Percentiles rank a stretch among this genome's conserved stretches.
phyloP scores from a whole-genome alignment of 2,888 invertebrate species.

The Drosophila anomalipes region DNA sequence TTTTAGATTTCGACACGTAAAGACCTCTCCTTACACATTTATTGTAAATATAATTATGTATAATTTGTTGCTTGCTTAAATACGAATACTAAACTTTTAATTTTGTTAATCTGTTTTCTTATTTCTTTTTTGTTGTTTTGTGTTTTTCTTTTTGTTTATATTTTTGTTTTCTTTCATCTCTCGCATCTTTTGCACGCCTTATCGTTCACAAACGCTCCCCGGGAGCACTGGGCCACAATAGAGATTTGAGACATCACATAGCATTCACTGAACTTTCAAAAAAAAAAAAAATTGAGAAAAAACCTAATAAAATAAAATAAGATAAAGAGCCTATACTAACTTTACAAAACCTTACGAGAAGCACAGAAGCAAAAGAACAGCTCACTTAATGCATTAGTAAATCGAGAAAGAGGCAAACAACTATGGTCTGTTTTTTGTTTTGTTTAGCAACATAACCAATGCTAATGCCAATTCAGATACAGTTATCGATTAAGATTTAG shows the following conservation, averaged over 20 bases:
- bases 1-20: conserved; percentile 73
- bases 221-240: conserved; percentile 74
- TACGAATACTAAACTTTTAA: conserved; percentile 78
- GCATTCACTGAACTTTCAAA: conserved; percentile 65
- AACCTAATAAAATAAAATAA: conserved; percentile 15
- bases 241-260: conserved; percentile 80
- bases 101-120: conserved; percentile 74
- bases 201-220: conserved; percentile 57
- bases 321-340: conserved; percentile 63
- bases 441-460: conserved; percentile 41
- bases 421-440: conserved; percentile 8
- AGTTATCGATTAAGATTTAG: conserved; percentile 44
- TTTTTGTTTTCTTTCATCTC: conserved; percentile 56
- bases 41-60: conserved; percentile 81
- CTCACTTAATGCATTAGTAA: conserved; percentile 42
- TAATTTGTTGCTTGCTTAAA: conserved; percentile 81
- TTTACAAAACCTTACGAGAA: conserved; percentile 63
- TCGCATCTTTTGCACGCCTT: conserved; percentile 46
- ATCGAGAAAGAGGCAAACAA: conserved; percentile 25
- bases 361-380: conserved; percentile 58
- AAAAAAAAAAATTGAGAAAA: conserved; percentile 17
- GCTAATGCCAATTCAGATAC: conserved; percentile 42
- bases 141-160: conserved; percentile 15
- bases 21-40: conserved; percentile 77
- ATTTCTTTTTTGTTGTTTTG: conserved; percentile 26